Base-by-base conservation (phyloP, 1,140 invertebrate genomes). In the Leptestheria dahalacensis region DNA sequence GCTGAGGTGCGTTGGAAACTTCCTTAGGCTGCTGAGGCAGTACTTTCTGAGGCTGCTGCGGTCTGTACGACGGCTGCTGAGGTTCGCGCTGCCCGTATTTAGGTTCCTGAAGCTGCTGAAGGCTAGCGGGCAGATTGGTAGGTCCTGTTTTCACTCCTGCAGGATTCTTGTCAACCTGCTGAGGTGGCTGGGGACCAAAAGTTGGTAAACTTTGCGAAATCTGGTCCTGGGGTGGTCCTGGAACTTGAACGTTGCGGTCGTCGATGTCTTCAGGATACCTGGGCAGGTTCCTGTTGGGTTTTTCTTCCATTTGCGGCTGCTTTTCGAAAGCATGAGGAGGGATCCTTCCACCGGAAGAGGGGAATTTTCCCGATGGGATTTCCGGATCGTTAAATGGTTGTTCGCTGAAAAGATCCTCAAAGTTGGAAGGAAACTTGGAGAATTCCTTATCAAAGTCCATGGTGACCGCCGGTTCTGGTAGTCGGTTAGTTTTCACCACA, bases 321-420 rank as follows among this genome's bases (percentile, higher is more conserved):
- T 28, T n/a, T 25, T 2, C 6, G 55, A 10, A 25, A 21, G 26
- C 18, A 24, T 18, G 33, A 18, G 55, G 18, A 46, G 46, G 18
- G 25, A 10, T 26, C 20, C n/a, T n/a, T n/a, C n/a, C n/a, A n/a
- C n/a, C n/a, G n/a, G n/a, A n/a, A n/a, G n/a, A n/a, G n/a, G 33
- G 33, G 33, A 41, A 41, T 41, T 41, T 41, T 41, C 33, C 33
- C 15, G 21, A 28, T 25, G 58, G 48, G n/a, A 21, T 23, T 33
- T 60, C 58, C 41, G 29, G 21, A 12, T 49, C 26, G 24, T 33
- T 23, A 33, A 60, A 60, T 4, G 23, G 11, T 23, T 48, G 41
- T 0, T 41, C 58, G 15, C 29, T 41, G 58, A 52, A 60, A 6
- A 60, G 46, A 20, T 60, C 58, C n/a, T 23, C 49, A 18, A 60